These are phyloP conservation scores for Chironex yamaguchii DNA, from an alignment of 30 jellyfish, hydroid and myxozoan species.

Conservation along the genomic window DNA sequence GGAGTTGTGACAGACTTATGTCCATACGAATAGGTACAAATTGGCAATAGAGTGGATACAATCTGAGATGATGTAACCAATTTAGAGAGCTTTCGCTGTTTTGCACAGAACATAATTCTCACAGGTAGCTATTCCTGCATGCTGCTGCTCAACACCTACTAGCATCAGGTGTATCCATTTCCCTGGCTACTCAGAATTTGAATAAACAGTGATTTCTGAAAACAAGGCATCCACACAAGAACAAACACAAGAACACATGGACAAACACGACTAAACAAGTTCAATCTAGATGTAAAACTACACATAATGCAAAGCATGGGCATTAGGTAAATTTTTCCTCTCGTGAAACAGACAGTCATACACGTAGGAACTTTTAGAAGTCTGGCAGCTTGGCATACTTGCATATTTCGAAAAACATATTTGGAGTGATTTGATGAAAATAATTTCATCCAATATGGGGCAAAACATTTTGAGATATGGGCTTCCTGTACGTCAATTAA, in stretches of 20 bases:
- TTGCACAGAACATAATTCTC: conserved; percentile 1
- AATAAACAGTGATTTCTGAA: background rate
- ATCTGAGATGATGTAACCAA: background rate
- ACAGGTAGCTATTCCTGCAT: conserved; percentile 24
- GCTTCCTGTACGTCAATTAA: too few relatives aligned
- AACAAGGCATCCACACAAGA: conserved; percentile 8
- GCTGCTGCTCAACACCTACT: conserved; percentile 2
- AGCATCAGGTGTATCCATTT: conserved; percentile 34
- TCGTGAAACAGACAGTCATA: conserved; percentile 15
- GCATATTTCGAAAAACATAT: too few relatives aligned
- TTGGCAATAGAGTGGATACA: conserved; percentile 46
- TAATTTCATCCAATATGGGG: too few relatives aligned
- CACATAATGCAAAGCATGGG: conserved; percentile 14
- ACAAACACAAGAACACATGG: background rate
- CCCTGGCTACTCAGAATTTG: conserved; percentile 52
- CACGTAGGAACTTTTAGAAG: too few relatives aligned
- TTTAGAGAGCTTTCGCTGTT: background rate
- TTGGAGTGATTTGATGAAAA: too few relatives aligned
- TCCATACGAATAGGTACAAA: conserved; percentile 31
- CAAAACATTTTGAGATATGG: too few relatives aligned
- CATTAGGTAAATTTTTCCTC: conserved; percentile 18
- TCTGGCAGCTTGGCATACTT: too few relatives aligned
- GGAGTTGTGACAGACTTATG: conserved; percentile 4
- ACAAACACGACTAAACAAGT: too few relatives aligned
- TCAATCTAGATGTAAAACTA: background rate